A percentile compares a stretch with the other conserved stretches of the same genome.
phyloP scores from a whole-genome alignment of 2,888 invertebrate genomes.

The Cremastinae sp. region DNA sequence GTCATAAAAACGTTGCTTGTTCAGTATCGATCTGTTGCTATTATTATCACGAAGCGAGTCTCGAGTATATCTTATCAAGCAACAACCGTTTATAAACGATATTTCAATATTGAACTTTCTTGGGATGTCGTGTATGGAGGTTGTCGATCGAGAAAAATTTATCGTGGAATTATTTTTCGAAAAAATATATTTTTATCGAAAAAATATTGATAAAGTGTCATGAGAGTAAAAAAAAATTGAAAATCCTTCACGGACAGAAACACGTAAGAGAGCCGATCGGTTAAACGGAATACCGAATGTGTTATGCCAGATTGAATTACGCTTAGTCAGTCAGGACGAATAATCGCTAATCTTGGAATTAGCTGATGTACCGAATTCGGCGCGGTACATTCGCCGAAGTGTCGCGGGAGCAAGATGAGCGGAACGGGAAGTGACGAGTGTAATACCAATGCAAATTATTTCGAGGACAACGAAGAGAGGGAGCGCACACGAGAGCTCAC shows the following conservation, averaged over 20 bases:
- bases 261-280: conserved; percentile 12
- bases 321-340: conserved; percentile 37
- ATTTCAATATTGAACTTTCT: no score
- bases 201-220: neutral
- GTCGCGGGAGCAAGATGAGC: neutral
- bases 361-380: conserved; percentile 33
- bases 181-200: no score
- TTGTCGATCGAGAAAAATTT: no score
- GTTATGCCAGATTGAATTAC: conserved; percentile 51
- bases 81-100: neutral
- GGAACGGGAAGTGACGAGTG: conserved; percentile 39
- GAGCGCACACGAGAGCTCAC: neutral
- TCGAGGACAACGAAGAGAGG: conserved; percentile 24
- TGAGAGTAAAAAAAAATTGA: neutral
- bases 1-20: conserved; percentile 25
- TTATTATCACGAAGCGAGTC: conserved; percentile 16
- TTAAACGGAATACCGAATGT: conserved; percentile 47
- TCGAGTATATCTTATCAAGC: neutral
- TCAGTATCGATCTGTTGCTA: conserved; percentile 15
- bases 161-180: no score
- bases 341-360: conserved; percentile 52
- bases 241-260: conserved; percentile 16
- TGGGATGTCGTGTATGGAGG: no score
- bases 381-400: conserved; percentile 1
- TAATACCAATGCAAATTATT: conserved; percentile 59